These are phyloP conservation scores for Auanema freiburgensis DNA, from an alignment of 2,888 invertebrate species.

Conservation along the genomic window DNA sequence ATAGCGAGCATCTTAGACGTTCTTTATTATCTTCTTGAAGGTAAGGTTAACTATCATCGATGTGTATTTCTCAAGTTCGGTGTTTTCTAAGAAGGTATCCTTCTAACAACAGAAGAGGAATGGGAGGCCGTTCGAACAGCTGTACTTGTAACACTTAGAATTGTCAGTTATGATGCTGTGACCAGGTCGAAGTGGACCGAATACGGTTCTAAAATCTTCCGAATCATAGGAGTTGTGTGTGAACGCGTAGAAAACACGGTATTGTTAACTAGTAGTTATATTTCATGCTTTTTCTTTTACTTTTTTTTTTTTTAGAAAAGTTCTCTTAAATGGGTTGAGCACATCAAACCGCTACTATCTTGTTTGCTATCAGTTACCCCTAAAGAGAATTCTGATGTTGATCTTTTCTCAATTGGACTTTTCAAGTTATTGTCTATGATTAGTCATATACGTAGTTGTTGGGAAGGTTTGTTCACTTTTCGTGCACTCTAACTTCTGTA, in stretches of 20 bases:
- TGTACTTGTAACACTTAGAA: constrained; percentile 12
- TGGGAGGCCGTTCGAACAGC: constrained; percentile 14
- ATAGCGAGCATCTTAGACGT: too few species aligned
- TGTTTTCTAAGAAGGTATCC: constrained; percentile 9
- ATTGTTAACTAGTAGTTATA: neutral
- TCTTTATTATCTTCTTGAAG: too few species aligned
- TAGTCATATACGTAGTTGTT: too few species aligned
- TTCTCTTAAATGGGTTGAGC: constrained; percentile 17
- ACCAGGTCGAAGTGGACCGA: neutral
- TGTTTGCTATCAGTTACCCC: constrained; percentile 10
- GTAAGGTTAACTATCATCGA: too few species aligned
- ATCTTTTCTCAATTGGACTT: too few species aligned
- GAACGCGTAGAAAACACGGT: neutral
- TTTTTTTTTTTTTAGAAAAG: constrained; percentile 3
- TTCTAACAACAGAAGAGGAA: constrained; percentile 3
- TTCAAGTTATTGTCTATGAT: too few species aligned
- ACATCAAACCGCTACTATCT: constrained; percentile 13
- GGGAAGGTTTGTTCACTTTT: too few species aligned
- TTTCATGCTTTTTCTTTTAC: neutral
- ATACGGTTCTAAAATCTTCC: neutral
- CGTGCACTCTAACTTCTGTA: too few species aligned
- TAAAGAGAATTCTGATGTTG: constrained; percentile 6
- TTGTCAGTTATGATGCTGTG: constrained; percentile 12
- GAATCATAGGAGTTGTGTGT: constrained; percentile 2
- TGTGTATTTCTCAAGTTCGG: too few species aligned